Evolutionary conservation across 2,113 vertebrate genomes (phyloP), one percentile per base, ranked within the genome.

Genomic region (Ursus arctos): DNA sequence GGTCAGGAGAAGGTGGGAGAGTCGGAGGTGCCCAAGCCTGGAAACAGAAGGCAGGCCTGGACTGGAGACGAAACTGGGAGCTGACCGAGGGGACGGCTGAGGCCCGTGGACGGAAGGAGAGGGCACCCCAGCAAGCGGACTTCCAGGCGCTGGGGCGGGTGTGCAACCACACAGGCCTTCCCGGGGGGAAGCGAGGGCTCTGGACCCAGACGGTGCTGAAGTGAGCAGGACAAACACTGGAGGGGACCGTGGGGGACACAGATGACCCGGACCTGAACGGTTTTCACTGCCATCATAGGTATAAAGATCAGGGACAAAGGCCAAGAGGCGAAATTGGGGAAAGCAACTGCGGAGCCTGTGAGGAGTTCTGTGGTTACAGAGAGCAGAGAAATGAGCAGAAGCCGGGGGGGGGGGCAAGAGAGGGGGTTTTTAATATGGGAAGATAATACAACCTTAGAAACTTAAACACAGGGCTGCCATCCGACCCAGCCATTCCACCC

Each of bases 111-210:
- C 9, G 31, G 8, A n/a, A 31, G 22, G 24, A 72, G 65, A 51
- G 43, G 24, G 7, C 55, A 53, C 33, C 55, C 76, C 16, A 28
- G 31, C 7, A 24, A 63, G 55, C 4, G 1, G 40, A 49, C 10
- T 11, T 55, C 22, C 0, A 18, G 28, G 61, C 47, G 13, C 4
- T 28, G 5, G 14, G 74, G 24, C 3, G 1, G 24, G 4, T 12
- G 55, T 26, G 11, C 5, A 43, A 33, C 19, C 74, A 40, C 18
- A 6, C 18, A 82, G 11, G 21, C 18, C 4, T 59, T 36, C 43
- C 67, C 22, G n/a, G 7, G 12, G 28, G 28, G 40, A 3, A 22
- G 3, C 1, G 2, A 79, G 72, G 36, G 21, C 1, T n/a, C 19
- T 3, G 57, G 31, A 43, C 57, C 47, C 59, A 91, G 28, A 28